A percentile compares a stretch with the other conserved stretches of the same genome.
Conservation (phyloP, 2,888 invertebrate genomes). For the Xestia ashworthii region DNA sequence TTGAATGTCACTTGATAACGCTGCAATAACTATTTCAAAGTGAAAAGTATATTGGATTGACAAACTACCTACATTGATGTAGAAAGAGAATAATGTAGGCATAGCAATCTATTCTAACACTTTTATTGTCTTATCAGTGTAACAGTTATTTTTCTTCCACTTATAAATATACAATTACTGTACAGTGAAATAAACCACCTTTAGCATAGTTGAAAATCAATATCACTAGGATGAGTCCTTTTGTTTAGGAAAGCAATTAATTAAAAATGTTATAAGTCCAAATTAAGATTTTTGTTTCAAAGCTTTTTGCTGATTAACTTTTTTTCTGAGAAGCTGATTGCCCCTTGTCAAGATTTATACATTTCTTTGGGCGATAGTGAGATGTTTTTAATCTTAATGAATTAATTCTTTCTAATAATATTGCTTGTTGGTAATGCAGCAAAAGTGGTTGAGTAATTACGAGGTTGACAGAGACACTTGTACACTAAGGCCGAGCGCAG, state of each 20-base stretch:
- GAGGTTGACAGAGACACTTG: not conserved
- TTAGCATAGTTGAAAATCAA: not conserved
- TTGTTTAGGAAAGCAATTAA: not conserved
- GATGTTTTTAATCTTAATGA: not conserved
- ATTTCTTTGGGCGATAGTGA: not conserved
- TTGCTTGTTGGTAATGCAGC: not conserved
- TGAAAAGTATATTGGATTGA: too few species aligned
- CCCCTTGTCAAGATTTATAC: too few species aligned
- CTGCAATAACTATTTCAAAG: too few species aligned
- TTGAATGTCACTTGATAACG: not conserved
- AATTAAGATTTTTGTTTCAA: too few species aligned
- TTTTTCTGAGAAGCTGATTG: too few species aligned
- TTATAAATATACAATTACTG: not conserved
- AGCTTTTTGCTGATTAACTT: too few species aligned
- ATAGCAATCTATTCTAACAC: not conserved
- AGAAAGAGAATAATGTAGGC: not conserved
- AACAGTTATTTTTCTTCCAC: not conserved
- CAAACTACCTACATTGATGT: not conserved
- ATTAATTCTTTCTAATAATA: not conserved
- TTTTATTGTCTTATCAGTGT: not conserved
- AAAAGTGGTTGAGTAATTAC: not conserved
- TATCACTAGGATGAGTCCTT: not conserved
- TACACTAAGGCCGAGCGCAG: not conserved
- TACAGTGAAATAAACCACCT: not conserved
- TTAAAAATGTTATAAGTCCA: too few species aligned